Conservation (phyloP, 2,113 vertebrate species). For the Hippolais icterina region DNA sequence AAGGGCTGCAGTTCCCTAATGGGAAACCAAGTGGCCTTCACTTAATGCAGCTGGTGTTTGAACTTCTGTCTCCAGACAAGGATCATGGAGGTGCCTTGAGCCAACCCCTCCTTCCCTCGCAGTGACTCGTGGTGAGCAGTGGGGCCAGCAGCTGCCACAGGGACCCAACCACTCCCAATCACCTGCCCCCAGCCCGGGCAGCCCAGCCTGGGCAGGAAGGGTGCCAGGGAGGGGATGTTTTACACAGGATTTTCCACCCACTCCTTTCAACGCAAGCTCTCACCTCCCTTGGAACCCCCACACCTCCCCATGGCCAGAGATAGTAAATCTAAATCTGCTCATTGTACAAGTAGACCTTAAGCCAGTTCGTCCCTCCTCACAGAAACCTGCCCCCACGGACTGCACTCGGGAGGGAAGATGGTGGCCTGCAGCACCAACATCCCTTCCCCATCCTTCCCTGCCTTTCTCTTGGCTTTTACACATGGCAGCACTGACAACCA, state of each 20-base stretch:
- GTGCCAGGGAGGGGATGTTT: neutral
- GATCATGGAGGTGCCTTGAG: neutral
- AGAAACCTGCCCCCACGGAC: neutral
- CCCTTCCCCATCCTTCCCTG: neutral
- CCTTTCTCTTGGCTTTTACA: neutral
- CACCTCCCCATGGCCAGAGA: neutral
- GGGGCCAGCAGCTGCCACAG: neutral
- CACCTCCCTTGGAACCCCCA: neutral
- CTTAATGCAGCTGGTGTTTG: neutral
- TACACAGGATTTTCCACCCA: neutral
- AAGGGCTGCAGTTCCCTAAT: neutral
- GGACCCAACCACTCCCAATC: neutral
- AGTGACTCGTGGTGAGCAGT: neutral
- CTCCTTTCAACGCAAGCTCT: neutral
- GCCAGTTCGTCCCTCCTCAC: neutral
- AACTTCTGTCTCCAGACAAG: neutral
- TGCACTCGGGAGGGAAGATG: fast-evolving
- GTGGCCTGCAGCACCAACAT: neutral
- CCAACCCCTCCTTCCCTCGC: neutral
- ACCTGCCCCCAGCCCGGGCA: fast-evolving
- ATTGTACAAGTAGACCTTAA: neutral
- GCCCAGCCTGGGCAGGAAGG: fast-evolving
- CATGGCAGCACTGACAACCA: neutral
- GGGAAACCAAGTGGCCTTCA: neutral
- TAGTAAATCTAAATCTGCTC: neutral